These are phyloP conservation scores for Antechinus stuartii DNA, from an alignment of 2,113 vertebrate genomes.

Conservation along the genomic window DNA sequence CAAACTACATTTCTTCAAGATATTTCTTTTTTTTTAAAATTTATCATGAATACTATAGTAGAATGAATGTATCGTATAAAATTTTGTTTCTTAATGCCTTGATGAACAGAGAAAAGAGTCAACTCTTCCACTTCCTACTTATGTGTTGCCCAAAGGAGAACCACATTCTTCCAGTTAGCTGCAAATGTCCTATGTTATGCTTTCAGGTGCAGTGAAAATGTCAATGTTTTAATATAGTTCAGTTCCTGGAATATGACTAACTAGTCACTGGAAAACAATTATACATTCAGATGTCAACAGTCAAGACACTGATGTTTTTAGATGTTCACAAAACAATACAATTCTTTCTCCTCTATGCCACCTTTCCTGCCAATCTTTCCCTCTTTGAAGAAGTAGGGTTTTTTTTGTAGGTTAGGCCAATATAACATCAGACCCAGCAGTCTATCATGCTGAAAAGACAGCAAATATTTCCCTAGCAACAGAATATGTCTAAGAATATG, in stretches of 20 bases:
- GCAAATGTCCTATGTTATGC: not conserved
- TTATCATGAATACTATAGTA: not conserved
- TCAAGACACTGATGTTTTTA: not conserved
- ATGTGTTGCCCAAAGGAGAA: not conserved
- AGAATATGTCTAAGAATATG: not conserved
- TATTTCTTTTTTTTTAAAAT: not conserved
- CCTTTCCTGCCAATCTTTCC: not conserved
- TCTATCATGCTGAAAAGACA: not conserved
- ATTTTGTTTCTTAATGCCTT: not conserved
- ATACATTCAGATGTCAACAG: not conserved
- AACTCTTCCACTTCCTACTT: not conserved
- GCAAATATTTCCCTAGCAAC: not conserved
- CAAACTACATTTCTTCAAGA: not conserved
- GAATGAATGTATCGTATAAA: not conserved
- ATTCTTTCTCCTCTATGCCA: not conserved
- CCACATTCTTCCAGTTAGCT: not conserved
- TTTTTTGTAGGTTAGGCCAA: not conserved
- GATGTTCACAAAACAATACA: not conserved
- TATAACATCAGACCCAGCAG: not conserved
- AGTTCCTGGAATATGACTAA: not conserved
- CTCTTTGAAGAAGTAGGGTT: not conserved
- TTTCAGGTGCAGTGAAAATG: not conserved
- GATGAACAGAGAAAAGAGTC: not conserved
- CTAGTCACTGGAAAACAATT: not conserved
- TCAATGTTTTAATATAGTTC: not conserved